phyloP scores from a whole-genome alignment of 2,888 invertebrate species.

The Muschampia plurimacula region DNA sequence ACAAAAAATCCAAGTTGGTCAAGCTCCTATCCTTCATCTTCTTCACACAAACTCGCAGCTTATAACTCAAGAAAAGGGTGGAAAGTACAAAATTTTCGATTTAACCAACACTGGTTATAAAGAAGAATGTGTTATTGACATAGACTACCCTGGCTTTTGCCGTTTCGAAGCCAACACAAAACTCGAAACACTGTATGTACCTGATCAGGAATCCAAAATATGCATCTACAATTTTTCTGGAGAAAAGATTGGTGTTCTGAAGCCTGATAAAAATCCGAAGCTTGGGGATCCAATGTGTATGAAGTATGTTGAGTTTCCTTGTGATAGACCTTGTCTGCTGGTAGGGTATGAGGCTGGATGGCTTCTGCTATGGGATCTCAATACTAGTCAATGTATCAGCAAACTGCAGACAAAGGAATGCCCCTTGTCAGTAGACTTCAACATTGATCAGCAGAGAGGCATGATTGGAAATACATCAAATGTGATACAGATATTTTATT shows the following conservation, averaged over 20 bases:
- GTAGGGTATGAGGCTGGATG: conserved; percentile 91
- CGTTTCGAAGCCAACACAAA: conserved; percentile 87
- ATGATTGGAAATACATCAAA: conserved; percentile 88
- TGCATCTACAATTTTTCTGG: conserved; percentile 81
- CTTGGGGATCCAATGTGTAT: conserved; percentile 89
- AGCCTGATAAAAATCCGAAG: conserved; percentile 66
- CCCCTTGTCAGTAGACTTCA: conserved; percentile 90
- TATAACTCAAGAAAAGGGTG: conserved; percentile 91
- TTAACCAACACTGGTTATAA: conserved; percentile 86
- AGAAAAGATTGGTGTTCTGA: conserved; percentile 69
- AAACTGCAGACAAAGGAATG: conserved; percentile 87
- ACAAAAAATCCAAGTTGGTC: conserved; percentile 87
- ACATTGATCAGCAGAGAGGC: conserved; percentile 87
- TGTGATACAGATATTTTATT: conserved; percentile 86
- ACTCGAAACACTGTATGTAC: conserved; percentile 88
- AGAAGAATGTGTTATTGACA: conserved; percentile 83
- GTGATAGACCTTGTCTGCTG: conserved; percentile 84
- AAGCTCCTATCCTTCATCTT: conserved; percentile 87
- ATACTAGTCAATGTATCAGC: conserved; percentile 84
- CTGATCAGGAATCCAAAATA: conserved; percentile 86
- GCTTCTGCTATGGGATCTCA: conserved; percentile 89
- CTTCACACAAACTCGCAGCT: conserved; percentile 86
- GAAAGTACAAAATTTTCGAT: conserved; percentile 88
- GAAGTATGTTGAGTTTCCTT: conserved; percentile 78
- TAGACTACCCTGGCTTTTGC: conserved; percentile 90